Conservation (phyloP, 2,888 invertebrate genomes). For the Vandiemenella viatica region DNA sequence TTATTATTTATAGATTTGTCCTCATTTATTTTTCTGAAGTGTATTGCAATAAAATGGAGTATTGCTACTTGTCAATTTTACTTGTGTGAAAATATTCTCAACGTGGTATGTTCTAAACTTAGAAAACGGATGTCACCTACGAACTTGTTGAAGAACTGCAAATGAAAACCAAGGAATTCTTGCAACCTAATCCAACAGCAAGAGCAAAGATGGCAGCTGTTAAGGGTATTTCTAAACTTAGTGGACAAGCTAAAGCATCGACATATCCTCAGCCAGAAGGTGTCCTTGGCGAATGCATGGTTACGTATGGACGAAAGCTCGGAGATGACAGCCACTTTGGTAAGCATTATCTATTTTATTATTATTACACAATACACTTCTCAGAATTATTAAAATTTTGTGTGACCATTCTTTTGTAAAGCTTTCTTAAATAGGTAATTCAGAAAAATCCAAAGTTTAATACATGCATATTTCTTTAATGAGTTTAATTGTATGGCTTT, state of each 20-base stretch:
- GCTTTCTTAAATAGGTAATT: no score
- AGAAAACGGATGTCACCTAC: conserved; percentile 97
- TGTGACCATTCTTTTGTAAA: no score
- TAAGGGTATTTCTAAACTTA: conserved; percentile 89
- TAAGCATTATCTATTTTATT: conserved; percentile 29
- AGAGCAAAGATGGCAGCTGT: conserved; percentile 90
- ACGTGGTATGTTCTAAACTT: conserved; percentile 16
- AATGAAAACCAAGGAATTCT: conserved; percentile 92
- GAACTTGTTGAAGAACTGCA: conserved; percentile 95
- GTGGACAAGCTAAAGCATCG: conserved; percentile 90
- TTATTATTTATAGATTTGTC: no score
- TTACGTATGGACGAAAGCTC: conserved; percentile 83
- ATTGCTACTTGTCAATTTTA: neutral
- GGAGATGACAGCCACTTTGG: conserved; percentile 91
- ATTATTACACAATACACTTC: neutral
- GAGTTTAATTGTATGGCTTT: no score
- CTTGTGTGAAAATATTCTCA: no score
- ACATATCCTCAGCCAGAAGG: conserved; percentile 99
- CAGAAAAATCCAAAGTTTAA: no score
- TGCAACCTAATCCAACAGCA: conserved; percentile 97
- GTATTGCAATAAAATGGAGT: neutral
- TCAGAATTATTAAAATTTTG: neutral
- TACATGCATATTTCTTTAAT: no score
- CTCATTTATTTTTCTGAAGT: no score
- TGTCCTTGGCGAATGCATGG: conserved; percentile 91